phyloP scores from a whole-genome alignment of 2,888 invertebrate species.

The Calephelis perditalis region DNA sequence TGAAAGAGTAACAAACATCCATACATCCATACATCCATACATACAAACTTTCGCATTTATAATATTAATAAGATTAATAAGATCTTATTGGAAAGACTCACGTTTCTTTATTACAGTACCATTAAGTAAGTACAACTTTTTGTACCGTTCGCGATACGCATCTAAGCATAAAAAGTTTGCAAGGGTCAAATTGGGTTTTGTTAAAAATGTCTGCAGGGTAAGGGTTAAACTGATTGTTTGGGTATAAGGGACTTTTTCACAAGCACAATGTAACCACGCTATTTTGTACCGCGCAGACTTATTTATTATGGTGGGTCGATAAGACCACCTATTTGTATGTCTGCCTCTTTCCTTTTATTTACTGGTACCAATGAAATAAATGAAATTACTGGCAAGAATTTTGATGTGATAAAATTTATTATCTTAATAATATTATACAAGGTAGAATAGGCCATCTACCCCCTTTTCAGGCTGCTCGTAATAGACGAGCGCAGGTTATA shows the following conservation, averaged over 20 bases:
- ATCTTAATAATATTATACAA: too few relatives aligned
- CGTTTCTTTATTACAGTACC: neutral
- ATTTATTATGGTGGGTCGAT: neutral
- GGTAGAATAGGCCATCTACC: too few relatives aligned
- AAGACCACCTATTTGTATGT: constrained; percentile 1
- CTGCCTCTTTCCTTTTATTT: neutral
- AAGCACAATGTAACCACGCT: constrained; percentile 4
- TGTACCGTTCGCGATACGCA: constrained; percentile 22
- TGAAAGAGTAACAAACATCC: too few relatives aligned
- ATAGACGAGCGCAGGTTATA: too few relatives aligned
- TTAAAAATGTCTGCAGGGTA: constrained; percentile 16
- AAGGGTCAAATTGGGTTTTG: constrained; percentile 24
- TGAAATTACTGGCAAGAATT: too few relatives aligned
- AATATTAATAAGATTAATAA: too few relatives aligned
- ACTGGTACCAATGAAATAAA: too few relatives aligned
- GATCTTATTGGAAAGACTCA: too few relatives aligned
- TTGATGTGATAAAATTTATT: too few relatives aligned
- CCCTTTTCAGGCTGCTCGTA: too few relatives aligned
- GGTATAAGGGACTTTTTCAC: constrained; percentile 22
- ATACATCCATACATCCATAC: too few relatives aligned
- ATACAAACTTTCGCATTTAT: too few relatives aligned
- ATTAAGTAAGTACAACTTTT: constrained; percentile 19
- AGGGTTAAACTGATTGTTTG: constrained; percentile 23
- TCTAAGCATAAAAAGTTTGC: constrained; percentile 20
- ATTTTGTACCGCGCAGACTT: constrained; percentile 2